Percentiles rank a stretch among this genome's conserved stretches.
Evolutionary conservation across 2,888 invertebrate genomes (phyloP).

Genomic region (Thalpophila matura): DNA sequence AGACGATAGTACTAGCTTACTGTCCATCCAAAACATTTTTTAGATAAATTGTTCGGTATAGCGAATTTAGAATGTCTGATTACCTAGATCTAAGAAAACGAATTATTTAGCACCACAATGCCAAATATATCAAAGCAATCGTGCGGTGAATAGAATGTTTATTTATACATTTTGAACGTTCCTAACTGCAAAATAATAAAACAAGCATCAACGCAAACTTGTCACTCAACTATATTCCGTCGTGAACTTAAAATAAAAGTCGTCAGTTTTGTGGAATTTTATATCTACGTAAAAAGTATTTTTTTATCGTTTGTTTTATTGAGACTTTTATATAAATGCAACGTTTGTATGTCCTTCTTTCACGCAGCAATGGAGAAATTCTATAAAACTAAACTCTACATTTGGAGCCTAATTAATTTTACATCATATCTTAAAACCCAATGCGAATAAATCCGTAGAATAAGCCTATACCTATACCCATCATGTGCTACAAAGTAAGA

Average conservation of each 20-base stretch:
- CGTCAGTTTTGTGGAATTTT: constrained; percentile 5
- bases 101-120: constrained; percentile 28
- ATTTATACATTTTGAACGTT: constrained; percentile 35
- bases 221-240: constrained; percentile 23
- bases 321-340: too few species aligned
- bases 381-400: too few species aligned
- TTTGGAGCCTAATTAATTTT: too few species aligned
- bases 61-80: constrained; percentile 37
- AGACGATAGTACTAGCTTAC: too few species aligned
- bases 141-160: constrained; percentile 35
- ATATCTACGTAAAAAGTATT: not conserved
- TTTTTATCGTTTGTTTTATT: too few species aligned
- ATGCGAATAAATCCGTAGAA: not conserved
- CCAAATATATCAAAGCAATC: constrained; percentile 9
- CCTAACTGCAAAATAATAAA: constrained; percentile 17
- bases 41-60: constrained; percentile 13
- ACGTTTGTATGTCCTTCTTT: too few species aligned
- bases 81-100: constrained; percentile 14
- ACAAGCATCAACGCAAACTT: constrained; percentile 8
- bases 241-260: constrained; percentile 4
- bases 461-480: not conserved
- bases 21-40: not conserved
- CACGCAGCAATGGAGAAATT: too few species aligned
- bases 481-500: not conserved
- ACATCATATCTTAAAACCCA: too few species aligned